Conservation (phyloP, 2,888 invertebrate species). For the Abrostola triplasia region DNA sequence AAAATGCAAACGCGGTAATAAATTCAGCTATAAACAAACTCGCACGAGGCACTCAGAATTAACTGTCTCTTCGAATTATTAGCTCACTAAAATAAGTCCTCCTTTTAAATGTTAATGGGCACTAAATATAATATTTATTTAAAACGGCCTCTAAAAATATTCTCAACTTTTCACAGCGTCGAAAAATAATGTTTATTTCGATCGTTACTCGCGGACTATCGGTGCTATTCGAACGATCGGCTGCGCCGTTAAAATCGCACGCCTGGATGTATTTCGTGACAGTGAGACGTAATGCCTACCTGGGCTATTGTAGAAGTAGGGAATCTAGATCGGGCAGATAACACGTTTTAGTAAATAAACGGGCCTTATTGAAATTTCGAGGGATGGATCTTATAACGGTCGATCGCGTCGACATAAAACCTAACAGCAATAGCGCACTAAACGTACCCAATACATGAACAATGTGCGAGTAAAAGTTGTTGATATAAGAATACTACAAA, state of each 20-base stretch:
- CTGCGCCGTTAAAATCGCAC: constrained; percentile 73
- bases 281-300: constrained; percentile 64
- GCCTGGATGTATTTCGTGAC: constrained; percentile 74
- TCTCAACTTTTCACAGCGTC: constrained; percentile 10
- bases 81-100: neutral
- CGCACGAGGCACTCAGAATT: too few species aligned
- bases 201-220: constrained; percentile 35
- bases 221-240: constrained; percentile 41
- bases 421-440: too few species aligned
- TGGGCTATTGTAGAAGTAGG: constrained; percentile 49
- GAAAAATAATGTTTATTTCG: constrained; percentile 44
- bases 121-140: too few species aligned
- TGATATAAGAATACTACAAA: too few species aligned
- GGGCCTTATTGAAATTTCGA: too few species aligned
- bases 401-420: too few species aligned
- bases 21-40: too few species aligned
- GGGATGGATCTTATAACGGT: too few species aligned
- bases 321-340: constrained; percentile 18
- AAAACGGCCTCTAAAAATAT: constrained; percentile 2
- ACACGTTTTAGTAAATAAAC: neutral
- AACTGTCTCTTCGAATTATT: too few species aligned
- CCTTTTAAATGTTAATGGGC: neutral
- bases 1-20: too few species aligned
- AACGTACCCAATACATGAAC: too few species aligned
- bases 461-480: too few species aligned